Percentiles rank a stretch among this genome's conserved stretches.
These are phyloP conservation scores for Drosophila quinaria DNA, from an alignment of 2,888 invertebrate genomes.

Conservation along the genomic window DNA sequence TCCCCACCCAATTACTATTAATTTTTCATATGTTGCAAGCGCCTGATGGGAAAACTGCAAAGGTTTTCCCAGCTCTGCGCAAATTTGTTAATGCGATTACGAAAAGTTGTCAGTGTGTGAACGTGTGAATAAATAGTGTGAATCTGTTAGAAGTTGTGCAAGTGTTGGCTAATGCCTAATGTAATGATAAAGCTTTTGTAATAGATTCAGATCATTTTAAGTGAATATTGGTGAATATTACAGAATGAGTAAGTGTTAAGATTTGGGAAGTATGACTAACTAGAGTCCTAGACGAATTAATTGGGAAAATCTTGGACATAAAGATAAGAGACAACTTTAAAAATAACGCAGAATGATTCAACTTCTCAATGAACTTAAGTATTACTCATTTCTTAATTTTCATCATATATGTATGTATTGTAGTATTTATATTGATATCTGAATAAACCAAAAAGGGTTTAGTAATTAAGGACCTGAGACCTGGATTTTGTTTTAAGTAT, in stretches of 20 bases:
- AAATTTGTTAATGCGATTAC: constrained; percentile 53
- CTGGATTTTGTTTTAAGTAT: no score
- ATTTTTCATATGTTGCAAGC: constrained; percentile 38
- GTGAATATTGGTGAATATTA: background rate
- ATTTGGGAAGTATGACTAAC: background rate
- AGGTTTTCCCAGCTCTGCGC: constrained; percentile 27
- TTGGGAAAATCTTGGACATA: background rate
- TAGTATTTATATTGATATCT: background rate
- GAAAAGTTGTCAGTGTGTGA: constrained; percentile 10
- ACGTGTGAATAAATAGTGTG: constrained; percentile 21
- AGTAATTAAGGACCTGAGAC: no score
- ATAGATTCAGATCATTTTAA: constrained; percentile 1
- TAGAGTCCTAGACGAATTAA: background rate
- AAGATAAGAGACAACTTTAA: background rate
- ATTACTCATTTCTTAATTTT: background rate
- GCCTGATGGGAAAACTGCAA: constrained; percentile 36
- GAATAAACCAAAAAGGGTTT: background rate
- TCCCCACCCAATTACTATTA: constrained; percentile 11
- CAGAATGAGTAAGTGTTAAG: background rate
- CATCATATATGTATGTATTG: no score
- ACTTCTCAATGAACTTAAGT: background rate
- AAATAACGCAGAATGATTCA: background rate
- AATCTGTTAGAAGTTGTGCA: constrained; percentile 37
- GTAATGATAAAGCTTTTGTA: constrained; percentile 10
- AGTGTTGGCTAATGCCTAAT: constrained; percentile 41